A percentile compares a stretch with the other conserved stretches of the same genome.
These are phyloP conservation scores for Spatula versicolor DNA, from an alignment of 2,797 vertebrate species.

Conservation along the genomic window DNA sequence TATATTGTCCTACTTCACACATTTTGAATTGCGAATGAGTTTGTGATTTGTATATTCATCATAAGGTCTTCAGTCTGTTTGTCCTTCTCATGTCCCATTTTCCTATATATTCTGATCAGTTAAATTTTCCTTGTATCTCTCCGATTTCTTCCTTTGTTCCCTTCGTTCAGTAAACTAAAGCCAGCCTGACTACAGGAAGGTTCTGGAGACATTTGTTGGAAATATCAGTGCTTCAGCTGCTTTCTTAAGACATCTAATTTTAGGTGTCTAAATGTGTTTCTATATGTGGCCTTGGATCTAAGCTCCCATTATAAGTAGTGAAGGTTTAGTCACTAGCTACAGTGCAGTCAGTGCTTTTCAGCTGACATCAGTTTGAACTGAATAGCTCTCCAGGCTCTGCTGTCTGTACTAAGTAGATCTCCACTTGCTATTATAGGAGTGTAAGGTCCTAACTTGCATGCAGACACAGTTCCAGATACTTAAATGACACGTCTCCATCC, in stretches of 20 bases:
- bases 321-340: constrained; percentile 50
- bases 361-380: constrained; percentile 53
- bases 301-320: constrained; percentile 43
- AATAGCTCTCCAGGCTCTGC: constrained; percentile 42
- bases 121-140: not conserved
- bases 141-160: not conserved
- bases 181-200: not conserved
- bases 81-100: not conserved
- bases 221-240: constrained; percentile 50
- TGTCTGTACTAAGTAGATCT: not conserved
- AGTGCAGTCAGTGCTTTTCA: constrained; percentile 29
- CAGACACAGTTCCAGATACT: constrained; percentile 44
- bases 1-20: not conserved
- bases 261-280: constrained; percentile 59
- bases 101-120: not conserved
- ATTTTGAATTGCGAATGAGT: not conserved
- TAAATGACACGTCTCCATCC: constrained; percentile 40
- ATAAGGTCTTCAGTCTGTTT: not conserved
- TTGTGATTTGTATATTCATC: not conserved
- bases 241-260: constrained; percentile 59
- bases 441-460: not conserved
- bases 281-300: constrained; percentile 55
- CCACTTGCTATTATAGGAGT: constrained; percentile 18
- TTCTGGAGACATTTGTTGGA: constrained; percentile 41
- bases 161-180: not conserved